phyloP scores from a whole-genome alignment of 2,113 vertebrate species.

The Sporophila hypoxantha region DNA sequence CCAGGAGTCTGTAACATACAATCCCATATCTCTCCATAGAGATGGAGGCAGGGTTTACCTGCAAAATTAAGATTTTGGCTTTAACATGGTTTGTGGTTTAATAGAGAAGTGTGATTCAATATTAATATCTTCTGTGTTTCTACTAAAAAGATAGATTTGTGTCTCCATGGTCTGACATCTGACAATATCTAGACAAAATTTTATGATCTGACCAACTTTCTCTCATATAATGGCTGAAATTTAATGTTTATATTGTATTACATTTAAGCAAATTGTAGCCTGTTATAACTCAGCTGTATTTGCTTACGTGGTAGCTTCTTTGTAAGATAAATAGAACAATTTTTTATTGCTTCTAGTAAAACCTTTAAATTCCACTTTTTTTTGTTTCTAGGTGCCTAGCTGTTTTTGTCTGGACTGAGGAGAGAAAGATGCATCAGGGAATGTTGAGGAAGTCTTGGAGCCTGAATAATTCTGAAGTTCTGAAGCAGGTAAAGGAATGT shows the following conservation, averaged over 20 bases:
- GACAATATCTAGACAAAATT: constrained; percentile 9
- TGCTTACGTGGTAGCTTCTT: not conserved
- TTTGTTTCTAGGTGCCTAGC: not conserved
- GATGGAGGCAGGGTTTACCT: not conserved
- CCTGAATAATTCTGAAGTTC: not conserved
- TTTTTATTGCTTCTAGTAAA: constrained; percentile 5
- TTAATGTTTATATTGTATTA: not conserved
- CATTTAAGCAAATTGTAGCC: not conserved
- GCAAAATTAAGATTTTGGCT: not conserved
- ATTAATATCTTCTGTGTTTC: not conserved
- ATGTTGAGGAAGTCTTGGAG: not conserved
- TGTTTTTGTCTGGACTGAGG: not conserved
- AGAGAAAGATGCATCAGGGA: not conserved
- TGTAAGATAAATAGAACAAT: not conserved
- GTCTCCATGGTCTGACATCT: not conserved
- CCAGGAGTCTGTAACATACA: not conserved
- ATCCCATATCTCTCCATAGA: not conserved
- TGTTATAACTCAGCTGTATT: not conserved
- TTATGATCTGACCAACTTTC: not conserved
- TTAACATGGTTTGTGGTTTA: not conserved
- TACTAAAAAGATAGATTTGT: not conserved
- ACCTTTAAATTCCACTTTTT: not conserved
- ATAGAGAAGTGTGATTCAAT: not conserved
- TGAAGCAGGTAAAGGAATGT: not conserved
- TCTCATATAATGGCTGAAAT: not conserved